A percentile compares a stretch with the other conserved stretches of the same genome.
These are phyloP conservation scores for Enteromius radiatus DNA, from an alignment of 2,797 vertebrate species.

Conservation along the genomic window DNA sequence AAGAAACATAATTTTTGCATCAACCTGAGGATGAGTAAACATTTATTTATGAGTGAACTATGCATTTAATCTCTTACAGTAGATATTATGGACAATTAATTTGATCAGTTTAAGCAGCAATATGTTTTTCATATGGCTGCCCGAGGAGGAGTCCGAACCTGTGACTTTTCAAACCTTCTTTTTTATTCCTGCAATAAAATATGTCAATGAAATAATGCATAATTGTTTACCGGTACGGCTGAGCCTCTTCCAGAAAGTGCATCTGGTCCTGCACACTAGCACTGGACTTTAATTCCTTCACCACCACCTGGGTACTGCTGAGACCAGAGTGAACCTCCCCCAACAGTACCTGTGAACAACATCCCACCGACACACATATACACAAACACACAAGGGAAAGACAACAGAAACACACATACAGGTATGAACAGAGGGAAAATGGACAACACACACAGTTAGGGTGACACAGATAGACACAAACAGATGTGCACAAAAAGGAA, in stretches of 20 bases:
- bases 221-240: slow-evolving; percentile 86
- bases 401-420: slow-evolving; percentile 50
- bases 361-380: slow-evolving; percentile 43
- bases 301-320: slow-evolving; percentile 88
- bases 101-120: background rate
- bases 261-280: slow-evolving; percentile 90
- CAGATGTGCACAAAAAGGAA: slow-evolving; percentile 33
- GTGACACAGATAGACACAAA: slow-evolving; percentile 33
- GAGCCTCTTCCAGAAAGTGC: slow-evolving; percentile 91
- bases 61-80: background rate
- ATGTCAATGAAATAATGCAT: background rate
- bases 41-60: background rate
- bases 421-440: slow-evolving; percentile 42
- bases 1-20: background rate
- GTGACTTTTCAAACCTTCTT: background rate
- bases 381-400: slow-evolving; percentile 48
- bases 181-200: background rate
- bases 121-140: background rate
- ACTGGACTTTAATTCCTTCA: slow-evolving; percentile 92
- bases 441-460: slow-evolving; percentile 40
- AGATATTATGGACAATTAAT: background rate
- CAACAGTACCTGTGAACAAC: slow-evolving; percentile 85
- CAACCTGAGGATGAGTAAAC: background rate
- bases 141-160: background rate
- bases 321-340: slow-evolving; percentile 90